Evolutionary conservation across 2,888 invertebrate species (phyloP), one percentile per base, ranked within the genome.

Genomic region (Vannuccia rotundouncinata): DNA sequence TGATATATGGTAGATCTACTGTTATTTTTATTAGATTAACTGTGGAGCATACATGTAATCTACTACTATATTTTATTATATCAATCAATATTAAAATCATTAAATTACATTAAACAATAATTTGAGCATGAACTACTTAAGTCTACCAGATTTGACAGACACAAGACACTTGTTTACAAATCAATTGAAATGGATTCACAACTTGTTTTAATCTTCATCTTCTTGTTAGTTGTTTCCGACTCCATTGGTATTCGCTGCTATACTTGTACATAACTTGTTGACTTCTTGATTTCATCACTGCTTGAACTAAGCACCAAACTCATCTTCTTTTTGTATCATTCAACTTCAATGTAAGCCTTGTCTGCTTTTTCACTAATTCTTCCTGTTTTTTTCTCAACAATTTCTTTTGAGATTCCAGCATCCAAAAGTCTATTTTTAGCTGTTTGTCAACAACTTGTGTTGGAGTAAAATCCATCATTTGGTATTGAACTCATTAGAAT

Each of bases 321-420:
- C 45, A 45, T 45, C 45, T 45, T 45, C 45, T 45, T 45, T 45
- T 45, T 17, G 45, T 45, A 45, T 45, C 45, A 17, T 45, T 73
- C 74, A 5, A 22, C 74, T 73, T 73, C 10, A 27, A 73, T 27
- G 74, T 73, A 73, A 22, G 74, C 74, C 5, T 22, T 73, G 74
- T 73, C 74, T 22, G 74, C 74, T 73, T 27, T 73, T 73, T 73
- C 74, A 27, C 74, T 73, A 27, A 73, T 73, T n/a, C 74, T n/a
- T 22, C 74, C 74, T 27, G 74, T 73, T 27, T 73, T 73, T 22
- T 73, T 73, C 29, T 73, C 74, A 73, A 73, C 29, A 73, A 73
- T 27, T 73, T 73, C 74, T 73, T 27, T 73, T 27, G 74, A n/a
- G 27, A 73, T 73, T n/a, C 74, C 74, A 73, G 74, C 22, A 22